Percentiles rank a stretch among this genome's conserved stretches.
Evolutionary conservation across 2,113 vertebrate species (phyloP).

Genomic region (Pseudorectes ferrugineus): DNA sequence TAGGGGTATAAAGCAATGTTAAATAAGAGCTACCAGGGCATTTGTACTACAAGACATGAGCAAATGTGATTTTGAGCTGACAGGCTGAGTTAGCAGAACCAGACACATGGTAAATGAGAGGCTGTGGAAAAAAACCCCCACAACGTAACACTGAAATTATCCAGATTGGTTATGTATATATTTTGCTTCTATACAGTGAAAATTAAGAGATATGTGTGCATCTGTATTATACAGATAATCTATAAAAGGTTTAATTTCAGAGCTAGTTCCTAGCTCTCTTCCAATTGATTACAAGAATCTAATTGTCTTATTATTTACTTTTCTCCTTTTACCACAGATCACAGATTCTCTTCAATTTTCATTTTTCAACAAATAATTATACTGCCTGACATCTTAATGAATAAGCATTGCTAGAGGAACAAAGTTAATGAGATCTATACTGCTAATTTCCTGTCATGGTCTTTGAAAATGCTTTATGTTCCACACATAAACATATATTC

Average conservation of each 20-base stretch:
- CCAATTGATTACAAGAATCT: background rate
- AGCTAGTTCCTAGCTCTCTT: background rate
- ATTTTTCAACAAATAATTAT: background rate
- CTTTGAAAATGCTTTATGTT: background rate
- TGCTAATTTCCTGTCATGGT: background rate
- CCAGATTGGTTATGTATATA: background rate
- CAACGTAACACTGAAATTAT: background rate
- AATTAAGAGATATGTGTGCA: background rate
- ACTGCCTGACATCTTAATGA: background rate
- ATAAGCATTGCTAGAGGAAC: background rate
- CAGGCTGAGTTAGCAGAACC: background rate
- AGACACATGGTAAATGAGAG: background rate
- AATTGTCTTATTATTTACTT: background rate
- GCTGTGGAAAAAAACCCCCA: background rate
- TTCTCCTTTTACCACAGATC: background rate
- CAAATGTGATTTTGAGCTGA: background rate
- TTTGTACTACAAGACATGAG: background rate
- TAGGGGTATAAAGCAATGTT: background rate
- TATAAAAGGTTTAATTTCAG: background rate
- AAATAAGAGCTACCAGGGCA: background rate
- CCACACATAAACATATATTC: background rate
- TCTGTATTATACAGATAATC: background rate
- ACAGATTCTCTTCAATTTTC: background rate
- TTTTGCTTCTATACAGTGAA: background rate
- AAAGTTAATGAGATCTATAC: background rate